phyloP scores from a whole-genome alignment of 2,113 vertebrate species.

The Embiotoca jacksoni region DNA sequence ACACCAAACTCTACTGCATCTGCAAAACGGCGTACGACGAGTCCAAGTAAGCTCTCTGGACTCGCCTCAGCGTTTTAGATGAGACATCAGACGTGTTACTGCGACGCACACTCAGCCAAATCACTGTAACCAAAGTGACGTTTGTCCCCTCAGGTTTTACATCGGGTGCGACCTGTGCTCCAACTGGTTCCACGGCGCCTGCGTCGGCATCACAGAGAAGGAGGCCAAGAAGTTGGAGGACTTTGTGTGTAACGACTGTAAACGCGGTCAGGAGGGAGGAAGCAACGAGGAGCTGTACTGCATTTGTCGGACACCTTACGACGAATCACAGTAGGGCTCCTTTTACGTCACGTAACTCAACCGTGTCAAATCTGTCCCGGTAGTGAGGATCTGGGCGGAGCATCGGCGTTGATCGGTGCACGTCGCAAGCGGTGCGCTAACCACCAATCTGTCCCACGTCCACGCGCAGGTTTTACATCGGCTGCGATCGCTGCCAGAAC shows the following conservation, averaged over 20 bases:
- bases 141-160: conserved; percentile 91
- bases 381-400: too few species aligned
- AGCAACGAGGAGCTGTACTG: conserved; percentile 91
- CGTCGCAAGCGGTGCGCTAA: not conserved
- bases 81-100: not conserved
- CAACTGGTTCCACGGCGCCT: conserved; percentile 99
- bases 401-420: too few species aligned
- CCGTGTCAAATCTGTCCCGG: too few species aligned
- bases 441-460: accelerated
- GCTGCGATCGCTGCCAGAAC: conserved; percentile 98
- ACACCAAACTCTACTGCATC: conserved; percentile 98
- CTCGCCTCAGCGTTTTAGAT: not conserved
- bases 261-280: conserved; percentile 94
- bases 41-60: conserved; percentile 89
- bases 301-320: conserved; percentile 85
- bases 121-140: not conserved
- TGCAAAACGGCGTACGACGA: conserved; percentile 99
- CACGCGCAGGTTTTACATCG: conserved; percentile 95
- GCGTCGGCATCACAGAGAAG: conserved; percentile 99
- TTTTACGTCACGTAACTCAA: too few species aligned
- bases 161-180: conserved; percentile 99
- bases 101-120: not conserved
- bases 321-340: conserved; percentile 82
- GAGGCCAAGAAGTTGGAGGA: conserved; percentile 99
- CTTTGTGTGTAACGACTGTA: conserved; percentile 99